Percentiles rank a stretch among this genome's conserved stretches.
phyloP scores from a whole-genome alignment of 2,888 invertebrate genomes.

The Philhelius pedissequus region DNA sequence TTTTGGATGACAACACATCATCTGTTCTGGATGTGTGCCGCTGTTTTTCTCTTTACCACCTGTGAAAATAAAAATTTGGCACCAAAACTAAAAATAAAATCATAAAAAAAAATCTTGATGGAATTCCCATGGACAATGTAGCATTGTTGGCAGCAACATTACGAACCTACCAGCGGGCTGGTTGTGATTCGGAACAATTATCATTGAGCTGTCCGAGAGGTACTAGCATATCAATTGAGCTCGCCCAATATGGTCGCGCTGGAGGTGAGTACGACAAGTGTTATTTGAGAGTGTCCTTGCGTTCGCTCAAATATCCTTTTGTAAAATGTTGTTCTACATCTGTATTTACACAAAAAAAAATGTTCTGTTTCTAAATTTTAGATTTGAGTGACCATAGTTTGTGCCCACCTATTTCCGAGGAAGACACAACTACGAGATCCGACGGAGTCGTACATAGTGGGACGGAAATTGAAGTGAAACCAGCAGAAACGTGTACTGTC shows the following conservation, averaged over 20 bases:
- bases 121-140: slow-evolving; percentile 80
- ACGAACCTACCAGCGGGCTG: slow-evolving; percentile 93
- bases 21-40: slow-evolving; percentile 14
- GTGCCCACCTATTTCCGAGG: slow-evolving; percentile 77
- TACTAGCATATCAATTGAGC: slow-evolving; percentile 93
- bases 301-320: not conserved
- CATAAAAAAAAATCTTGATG: not conserved
- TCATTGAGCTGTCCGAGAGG: slow-evolving; percentile 93
- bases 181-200: slow-evolving; percentile 94
- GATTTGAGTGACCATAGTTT: slow-evolving; percentile 77
- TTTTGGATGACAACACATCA: slow-evolving; percentile 35
- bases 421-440: slow-evolving; percentile 75
- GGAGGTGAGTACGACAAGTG: slow-evolving; percentile 77
- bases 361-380: slow-evolving; percentile 62
- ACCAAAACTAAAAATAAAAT: slow-evolving; percentile 3
- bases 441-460: slow-evolving; percentile 77
- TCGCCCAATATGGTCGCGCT: slow-evolving; percentile 91
- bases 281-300: not conserved
- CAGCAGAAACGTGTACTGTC: slow-evolving; percentile 78
- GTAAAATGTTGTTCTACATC: slow-evolving; percentile 31
- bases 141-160: slow-evolving; percentile 94
- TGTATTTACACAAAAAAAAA: not conserved
- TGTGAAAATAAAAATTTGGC: slow-evolving; percentile 42
- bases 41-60: not conserved
- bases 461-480: slow-evolving; percentile 82